A percentile compares a stretch with the other conserved stretches of the same genome.
These are phyloP conservation scores for Stylophora pistillata DNA, from an alignment of 64 coral and sea anemone genomes.

Conservation along the genomic window DNA sequence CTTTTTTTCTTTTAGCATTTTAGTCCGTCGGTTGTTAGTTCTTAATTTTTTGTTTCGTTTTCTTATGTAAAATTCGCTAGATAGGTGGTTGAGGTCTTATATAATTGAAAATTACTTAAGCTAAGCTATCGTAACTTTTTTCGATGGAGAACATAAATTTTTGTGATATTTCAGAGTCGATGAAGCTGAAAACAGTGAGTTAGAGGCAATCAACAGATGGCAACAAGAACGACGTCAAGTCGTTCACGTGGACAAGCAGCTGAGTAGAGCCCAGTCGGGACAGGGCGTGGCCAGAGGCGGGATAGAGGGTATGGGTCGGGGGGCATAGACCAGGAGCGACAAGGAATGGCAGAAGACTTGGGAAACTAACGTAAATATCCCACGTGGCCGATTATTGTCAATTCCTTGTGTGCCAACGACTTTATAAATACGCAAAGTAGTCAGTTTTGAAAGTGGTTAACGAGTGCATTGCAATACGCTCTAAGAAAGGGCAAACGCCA, in stretches of 20 bases:
- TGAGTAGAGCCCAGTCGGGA: slow-evolving; percentile 51
- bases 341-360: slow-evolving; percentile 17
- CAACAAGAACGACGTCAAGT: slow-evolving; percentile 69
- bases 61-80: neutral
- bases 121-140: neutral
- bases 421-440: too few relatives aligned
- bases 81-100: neutral
- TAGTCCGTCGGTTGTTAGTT: too few relatives aligned
- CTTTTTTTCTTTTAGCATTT: too few relatives aligned
- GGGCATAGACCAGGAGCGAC: slow-evolving; percentile 20
- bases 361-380: too few relatives aligned
- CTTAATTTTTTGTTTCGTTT: too few relatives aligned
- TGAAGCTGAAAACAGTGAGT: slow-evolving; percentile 49
- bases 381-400: too few relatives aligned
- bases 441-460: too few relatives aligned
- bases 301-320: slow-evolving; percentile 25
- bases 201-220: slow-evolving; percentile 58
- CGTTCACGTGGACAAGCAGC: slow-evolving; percentile 81
- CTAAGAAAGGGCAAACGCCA: too few relatives aligned
- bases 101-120: too few relatives aligned
- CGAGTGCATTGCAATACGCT: too few relatives aligned
- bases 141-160: neutral
- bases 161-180: slow-evolving; percentile 38
- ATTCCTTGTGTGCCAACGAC: too few relatives aligned
- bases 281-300: slow-evolving; percentile 36